Base-by-base conservation (phyloP, 2,888 invertebrate species). In the Cryptocephalus moraei region DNA sequence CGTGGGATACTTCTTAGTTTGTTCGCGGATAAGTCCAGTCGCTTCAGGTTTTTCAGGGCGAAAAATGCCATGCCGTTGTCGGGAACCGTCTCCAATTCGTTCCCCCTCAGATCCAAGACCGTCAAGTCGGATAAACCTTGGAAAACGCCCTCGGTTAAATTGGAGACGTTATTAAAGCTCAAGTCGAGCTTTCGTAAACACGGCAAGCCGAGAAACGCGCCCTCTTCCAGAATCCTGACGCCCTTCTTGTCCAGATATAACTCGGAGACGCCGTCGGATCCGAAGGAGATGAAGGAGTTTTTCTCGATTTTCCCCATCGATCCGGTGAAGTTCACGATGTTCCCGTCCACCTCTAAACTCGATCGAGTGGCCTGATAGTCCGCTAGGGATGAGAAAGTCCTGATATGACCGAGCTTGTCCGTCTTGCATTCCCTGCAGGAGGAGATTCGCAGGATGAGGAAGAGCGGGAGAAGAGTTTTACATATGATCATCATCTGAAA, bases 21-120 rank as follows among this genome's bases (percentile, higher is more conserved):
- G 46, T 67, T 67, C 12, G 44, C 40, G 1, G 66, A 64, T 38
- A 68, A 52, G 55, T 66, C 61, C 41, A 67, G 49, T 11, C 46
- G 41, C 43, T 53, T 46, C 31, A 62, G 39, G 34, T 45, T 49
- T 22, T 43, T 41, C 32, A 56, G 45, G 41, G 46, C 33, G 14
- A 46, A 33, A 49, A 58, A 53, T 39, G 50, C 48, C 12, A 48
- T 44, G 10, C 51, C 52, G n/a, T 47, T 39, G 32, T 50, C 52
- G 0, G 50, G 48, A 33, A 64, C 45, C 14, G 49, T 34, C 8
- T 42, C 50, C 31, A 65, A 43, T 33, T 44, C 46, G 49, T 63
- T 64, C 10, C 55, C 49, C 45, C 58, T 56, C 39, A 66, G 46
- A 48, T 56, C 51, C 13, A 65, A 44, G 8, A 49, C 48, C 32